phyloP scores from a whole-genome alignment of 1,140 invertebrate genomes.

The Colletes gigas region DNA sequence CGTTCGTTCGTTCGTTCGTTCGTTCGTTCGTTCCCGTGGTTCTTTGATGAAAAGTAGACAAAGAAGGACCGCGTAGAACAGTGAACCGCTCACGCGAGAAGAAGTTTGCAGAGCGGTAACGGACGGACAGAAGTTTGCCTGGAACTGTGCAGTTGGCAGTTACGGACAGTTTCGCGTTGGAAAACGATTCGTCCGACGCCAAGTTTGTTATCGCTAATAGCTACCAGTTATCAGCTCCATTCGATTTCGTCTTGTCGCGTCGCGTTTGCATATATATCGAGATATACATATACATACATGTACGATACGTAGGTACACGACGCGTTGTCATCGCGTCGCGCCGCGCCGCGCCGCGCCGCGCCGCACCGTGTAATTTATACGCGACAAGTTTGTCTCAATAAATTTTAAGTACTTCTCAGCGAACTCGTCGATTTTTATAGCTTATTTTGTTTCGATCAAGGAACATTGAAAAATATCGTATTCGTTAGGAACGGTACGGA shows the following conservation, averaged over 20 bases:
- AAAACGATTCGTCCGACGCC: constrained; percentile 53
- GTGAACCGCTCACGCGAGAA: constrained; percentile 21
- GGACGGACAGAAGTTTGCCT: constrained; percentile 65
- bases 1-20: constrained; percentile 13
- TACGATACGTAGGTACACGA: no score
- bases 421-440: no score
- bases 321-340: no score
- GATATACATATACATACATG: no score
- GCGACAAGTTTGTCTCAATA: no score
- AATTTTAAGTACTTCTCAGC: no score
- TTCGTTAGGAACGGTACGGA: no score
- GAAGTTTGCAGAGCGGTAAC: constrained; percentile 37
- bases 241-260: constrained; percentile 56
- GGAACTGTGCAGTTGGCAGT: constrained; percentile 59
- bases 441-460: no score
- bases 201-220: constrained; percentile 70
- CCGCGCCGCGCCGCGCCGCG: no score
- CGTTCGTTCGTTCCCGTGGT: constrained; percentile 1
- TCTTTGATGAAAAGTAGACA: constrained; percentile 54
- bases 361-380: no score
- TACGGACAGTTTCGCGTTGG: constrained; percentile 59
- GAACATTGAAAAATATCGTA: no score
- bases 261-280: neutral
- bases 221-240: constrained; percentile 63
- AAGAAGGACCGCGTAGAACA: constrained; percentile 24